Base-by-base conservation (phyloP, 2,888 invertebrate genomes). In the Cynaeus angustus region DNA sequence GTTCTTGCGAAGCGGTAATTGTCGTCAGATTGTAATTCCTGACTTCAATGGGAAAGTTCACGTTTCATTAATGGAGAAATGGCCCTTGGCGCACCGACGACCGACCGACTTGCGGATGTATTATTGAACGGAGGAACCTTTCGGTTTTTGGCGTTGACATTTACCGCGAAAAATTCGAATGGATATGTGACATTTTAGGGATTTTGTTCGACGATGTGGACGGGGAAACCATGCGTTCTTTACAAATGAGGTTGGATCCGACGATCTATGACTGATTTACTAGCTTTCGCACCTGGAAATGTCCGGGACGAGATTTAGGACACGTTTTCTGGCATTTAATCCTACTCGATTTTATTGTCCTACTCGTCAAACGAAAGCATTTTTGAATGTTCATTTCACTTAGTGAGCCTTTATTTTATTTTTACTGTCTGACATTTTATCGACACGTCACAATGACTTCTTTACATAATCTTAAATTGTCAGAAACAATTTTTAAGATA, bases 61-160 rank as follows among this genome's bases (percentile, higher is more conserved):
- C 75, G 75, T 59, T 76, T 78, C 78, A 78, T 78, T 78, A 78
- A 70, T 70, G 68, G 68, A 70, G 75, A 75, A 78, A 78, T 74
- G 77, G 70, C 71, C 76, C 77, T 61, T 65, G 67, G 71, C 70
- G 71, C 68, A 70, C 73, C 28, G 10, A 3, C 8, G 50, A 62
- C 21, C 21, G 21, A 21, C 21, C n/a, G n/a, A n/a, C n/a, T n/a
- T n/a, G n/a, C n/a, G n/a, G n/a, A n/a, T 61, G 45, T 48, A 48
- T 70, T 72, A 73, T 74, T 74, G 72, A 72, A 71, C 55, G 65
- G 71, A n/a, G n/a, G n/a, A 77, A 78, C 76, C 78, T 75, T 78
- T 78, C 67, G 71, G 73, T 72, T 73, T 66, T 75, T 68, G 58
- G 4, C 71, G 68, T 70, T 75, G 78, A 76, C 78, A 78, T 78